Conservation (phyloP, 2,113 vertebrate genomes). For the Thermophis baileyi region DNA sequence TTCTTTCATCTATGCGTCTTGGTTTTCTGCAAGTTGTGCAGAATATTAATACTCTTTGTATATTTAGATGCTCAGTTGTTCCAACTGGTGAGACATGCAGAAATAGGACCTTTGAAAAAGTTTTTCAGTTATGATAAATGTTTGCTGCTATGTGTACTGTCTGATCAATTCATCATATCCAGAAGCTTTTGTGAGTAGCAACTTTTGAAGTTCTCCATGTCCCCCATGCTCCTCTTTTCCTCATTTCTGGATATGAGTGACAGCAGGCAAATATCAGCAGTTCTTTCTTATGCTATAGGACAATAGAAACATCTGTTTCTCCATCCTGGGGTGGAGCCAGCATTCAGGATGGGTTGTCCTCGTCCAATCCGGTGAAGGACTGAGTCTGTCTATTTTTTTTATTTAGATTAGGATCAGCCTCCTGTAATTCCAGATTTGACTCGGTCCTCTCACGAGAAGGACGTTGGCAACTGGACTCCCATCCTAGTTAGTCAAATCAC, state of each 20-base stretch:
- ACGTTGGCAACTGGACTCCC: too few species aligned
- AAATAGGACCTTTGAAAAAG: not conserved
- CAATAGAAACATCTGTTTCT: too few species aligned
- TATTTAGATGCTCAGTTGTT: slow-evolving; percentile 11
- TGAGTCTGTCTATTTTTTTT: too few species aligned
- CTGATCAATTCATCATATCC: slow-evolving; percentile 13
- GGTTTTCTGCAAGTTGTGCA: not conserved
- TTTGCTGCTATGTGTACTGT: not conserved
- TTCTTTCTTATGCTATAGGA: not conserved
- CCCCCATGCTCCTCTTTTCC: slow-evolving; percentile 2
- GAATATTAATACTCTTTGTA: not conserved
- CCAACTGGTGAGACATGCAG: not conserved
- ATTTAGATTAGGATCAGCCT: too few species aligned
- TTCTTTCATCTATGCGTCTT: not conserved
- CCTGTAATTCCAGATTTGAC: too few species aligned
- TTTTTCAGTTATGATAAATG: slow-evolving; percentile 12
- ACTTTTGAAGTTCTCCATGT: not conserved
- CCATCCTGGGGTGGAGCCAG: too few species aligned
- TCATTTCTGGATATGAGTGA: slow-evolving; percentile 14
- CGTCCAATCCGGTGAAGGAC: too few species aligned
- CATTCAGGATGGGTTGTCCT: too few species aligned
- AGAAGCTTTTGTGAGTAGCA: not conserved
- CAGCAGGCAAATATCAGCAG: slow-evolving; percentile 3
- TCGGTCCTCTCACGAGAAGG: too few species aligned
- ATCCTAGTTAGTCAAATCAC: too few species aligned